Evolutionary conservation across 2,888 invertebrate species (phyloP).

Genomic region (Ectropis crepuscularia): DNA sequence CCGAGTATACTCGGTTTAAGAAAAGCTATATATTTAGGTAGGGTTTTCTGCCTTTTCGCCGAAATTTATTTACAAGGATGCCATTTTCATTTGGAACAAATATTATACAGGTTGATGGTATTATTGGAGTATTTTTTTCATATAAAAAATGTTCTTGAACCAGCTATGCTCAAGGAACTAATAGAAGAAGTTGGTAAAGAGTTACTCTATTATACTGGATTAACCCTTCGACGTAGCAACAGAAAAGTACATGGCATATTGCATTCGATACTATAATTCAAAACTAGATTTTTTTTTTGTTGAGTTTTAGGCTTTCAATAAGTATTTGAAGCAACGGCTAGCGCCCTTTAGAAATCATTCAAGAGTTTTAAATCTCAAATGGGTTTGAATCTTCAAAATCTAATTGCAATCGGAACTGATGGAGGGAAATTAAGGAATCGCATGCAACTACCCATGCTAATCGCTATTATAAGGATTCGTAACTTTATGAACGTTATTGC

Average conservation of each 20-base stretch:
- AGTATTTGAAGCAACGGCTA: conserved; percentile 12
- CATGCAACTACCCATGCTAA: conserved; percentile 33
- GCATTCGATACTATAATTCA: conserved; percentile 24
- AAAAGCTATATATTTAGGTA: no score
- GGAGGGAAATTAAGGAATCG: conserved; percentile 38
- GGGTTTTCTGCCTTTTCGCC: no score
- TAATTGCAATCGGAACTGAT: conserved; percentile 37
- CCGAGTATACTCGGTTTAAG: no score
- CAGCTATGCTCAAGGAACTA: conserved; percentile 23
- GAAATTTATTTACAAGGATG: no score
- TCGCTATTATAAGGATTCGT: conserved; percentile 31
- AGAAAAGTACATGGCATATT: conserved; percentile 30
- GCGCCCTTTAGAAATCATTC: conserved; percentile 13
- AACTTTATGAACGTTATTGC: conserved; percentile 32
- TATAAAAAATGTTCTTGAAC: conserved; percentile 20
- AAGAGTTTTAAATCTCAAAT: conserved; percentile 4
- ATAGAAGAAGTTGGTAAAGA: conserved; percentile 28
- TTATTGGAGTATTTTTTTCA: no score
- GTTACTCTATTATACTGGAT: conserved; percentile 29
- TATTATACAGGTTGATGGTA: no score
- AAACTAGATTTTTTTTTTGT: neutral
- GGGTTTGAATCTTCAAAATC: conserved; percentile 23
- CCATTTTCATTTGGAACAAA: no score
- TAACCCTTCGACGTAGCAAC: conserved; percentile 26
- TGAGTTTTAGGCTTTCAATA: conserved; percentile 14